phyloP scores from a whole-genome alignment of 2,797 vertebrate species.

The Enteromius fasciolatus region DNA sequence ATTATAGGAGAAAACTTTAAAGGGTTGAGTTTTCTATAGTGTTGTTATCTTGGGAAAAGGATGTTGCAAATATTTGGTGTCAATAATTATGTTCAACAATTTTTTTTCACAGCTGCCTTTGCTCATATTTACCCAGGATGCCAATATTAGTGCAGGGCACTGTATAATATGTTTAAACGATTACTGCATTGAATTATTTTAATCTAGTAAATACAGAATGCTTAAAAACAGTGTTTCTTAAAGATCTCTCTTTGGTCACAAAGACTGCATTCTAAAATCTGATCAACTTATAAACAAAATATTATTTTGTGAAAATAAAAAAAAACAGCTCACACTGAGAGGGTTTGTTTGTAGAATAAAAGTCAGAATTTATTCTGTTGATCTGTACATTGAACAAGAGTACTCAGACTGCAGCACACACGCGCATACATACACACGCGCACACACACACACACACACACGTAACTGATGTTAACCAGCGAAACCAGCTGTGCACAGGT shows the following conservation, averaged over 20 bases:
- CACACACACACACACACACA: constrained; percentile 81
- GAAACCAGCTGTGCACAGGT: constrained; percentile 77
- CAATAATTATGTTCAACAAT: no score
- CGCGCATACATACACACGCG: constrained; percentile 81
- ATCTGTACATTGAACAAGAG: constrained; percentile 85
- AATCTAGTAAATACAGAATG: no score
- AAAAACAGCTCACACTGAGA: constrained; percentile 65
- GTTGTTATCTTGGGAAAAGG: no score
- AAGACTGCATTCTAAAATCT: not conserved
- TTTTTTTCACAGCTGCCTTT: no score
- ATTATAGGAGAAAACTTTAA: not conserved
- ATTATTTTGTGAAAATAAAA: constrained; percentile 20
- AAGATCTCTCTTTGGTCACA: not conserved
- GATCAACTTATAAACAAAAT: not conserved
- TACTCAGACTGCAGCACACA: constrained; percentile 83
- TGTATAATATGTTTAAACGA: no score
- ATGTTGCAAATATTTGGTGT: no score
- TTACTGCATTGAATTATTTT: no score
- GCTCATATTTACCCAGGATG: no score
- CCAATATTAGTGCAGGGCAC: no score
- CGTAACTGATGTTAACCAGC: constrained; percentile 78
- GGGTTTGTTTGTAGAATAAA: constrained; percentile 79
- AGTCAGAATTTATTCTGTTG: constrained; percentile 83
- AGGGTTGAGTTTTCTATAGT: no score
- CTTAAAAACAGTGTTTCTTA: no score